A percentile compares a stretch with the other conserved stretches of the same genome.
These are phyloP conservation scores for Aelia acuminata DNA, from an alignment of 2,888 invertebrate genomes.

Conservation along the genomic window DNA sequence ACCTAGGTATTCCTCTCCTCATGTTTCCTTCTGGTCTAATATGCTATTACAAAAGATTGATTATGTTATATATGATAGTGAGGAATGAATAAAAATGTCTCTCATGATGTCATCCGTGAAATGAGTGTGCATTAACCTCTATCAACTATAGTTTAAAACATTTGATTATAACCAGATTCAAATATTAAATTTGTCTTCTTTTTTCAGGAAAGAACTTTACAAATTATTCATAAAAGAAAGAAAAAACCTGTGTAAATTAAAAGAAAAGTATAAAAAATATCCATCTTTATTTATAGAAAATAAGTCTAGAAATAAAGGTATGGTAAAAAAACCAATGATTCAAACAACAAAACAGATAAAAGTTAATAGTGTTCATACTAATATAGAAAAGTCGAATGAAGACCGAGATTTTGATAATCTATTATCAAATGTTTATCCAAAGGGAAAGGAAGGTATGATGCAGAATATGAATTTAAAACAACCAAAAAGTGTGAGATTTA, in stretches of 20 bases:
- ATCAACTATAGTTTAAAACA: no score
- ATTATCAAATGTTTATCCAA: neutral
- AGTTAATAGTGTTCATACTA: neutral
- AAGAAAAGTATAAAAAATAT: conserved; percentile 36
- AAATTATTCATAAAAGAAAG: conserved; percentile 31
- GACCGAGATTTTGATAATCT: neutral
- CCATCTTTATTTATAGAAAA: conserved; percentile 9
- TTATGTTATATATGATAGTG: no score
- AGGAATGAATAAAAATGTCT: no score
- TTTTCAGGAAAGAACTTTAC: conserved; percentile 45
- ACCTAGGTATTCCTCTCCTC: no score
- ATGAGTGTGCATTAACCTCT: no score
- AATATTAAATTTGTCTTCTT: neutral
- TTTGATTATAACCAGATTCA: no score
- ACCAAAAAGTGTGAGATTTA: conserved; percentile 42
- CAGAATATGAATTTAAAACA: conserved; percentile 4
- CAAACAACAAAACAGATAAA: conserved; percentile 5
- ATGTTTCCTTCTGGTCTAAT: no score
- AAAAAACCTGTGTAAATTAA: neutral
- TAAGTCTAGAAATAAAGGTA: conserved; percentile 2
- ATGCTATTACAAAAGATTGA: no score
- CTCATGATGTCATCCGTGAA: no score
- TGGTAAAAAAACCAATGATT: neutral
- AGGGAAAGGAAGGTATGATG: neutral
- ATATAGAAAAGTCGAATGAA: neutral